A percentile compares a stretch with the other conserved stretches of the same genome.
phyloP scores from a whole-genome alignment of 2,888 invertebrate genomes.

The Papilio protenor region DNA sequence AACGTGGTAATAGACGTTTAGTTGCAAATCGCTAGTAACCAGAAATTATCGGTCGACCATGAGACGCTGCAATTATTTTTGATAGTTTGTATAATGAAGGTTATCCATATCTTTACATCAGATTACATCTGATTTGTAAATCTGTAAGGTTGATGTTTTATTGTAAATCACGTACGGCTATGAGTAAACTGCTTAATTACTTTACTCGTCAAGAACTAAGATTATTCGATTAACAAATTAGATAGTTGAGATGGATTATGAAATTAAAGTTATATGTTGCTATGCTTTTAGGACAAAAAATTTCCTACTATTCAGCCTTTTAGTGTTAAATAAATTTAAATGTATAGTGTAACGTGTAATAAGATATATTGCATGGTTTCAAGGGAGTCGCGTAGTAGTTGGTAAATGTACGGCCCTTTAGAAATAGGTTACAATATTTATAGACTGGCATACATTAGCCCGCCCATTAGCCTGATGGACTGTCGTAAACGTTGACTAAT shows the following conservation, averaged over 20 bases:
- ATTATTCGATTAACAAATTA: neutral
- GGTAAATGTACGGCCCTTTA: constrained; percentile 56
- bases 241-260: neutral
- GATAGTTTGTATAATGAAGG: neutral
- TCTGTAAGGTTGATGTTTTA: neutral
- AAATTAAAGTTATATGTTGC: neutral
- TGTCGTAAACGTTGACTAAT: constrained; percentile 68
- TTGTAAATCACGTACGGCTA: neutral
- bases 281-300: neutral
- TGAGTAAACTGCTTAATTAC: neutral
- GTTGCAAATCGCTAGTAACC: neutral
- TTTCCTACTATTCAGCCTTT: neutral
- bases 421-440: constrained; percentile 68
- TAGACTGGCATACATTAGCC: constrained; percentile 70
- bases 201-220: neutral
- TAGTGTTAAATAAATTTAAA: neutral
- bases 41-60: neutral
- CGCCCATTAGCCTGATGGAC: constrained; percentile 69
- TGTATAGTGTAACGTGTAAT: neutral
- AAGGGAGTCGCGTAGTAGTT: constrained; percentile 27
- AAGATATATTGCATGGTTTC: neutral
- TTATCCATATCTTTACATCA: neutral
- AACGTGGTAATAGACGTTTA: neutral
- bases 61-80: neutral
- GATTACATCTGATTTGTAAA: neutral